A percentile compares a stretch with the other conserved stretches of the same genome.
Conservation (phyloP, 2,888 invertebrate species). For the Apotomis turbidana region DNA sequence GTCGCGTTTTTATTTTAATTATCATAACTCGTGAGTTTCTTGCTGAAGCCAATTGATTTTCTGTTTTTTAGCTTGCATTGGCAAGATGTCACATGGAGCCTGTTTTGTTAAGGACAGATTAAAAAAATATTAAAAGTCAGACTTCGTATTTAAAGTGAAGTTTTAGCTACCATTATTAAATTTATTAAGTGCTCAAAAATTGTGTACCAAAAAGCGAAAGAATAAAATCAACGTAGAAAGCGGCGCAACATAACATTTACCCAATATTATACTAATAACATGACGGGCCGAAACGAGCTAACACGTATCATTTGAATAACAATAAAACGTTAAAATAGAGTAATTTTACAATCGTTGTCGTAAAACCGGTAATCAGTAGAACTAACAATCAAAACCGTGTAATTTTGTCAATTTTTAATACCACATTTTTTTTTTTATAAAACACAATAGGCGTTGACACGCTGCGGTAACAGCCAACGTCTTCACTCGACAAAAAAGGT, state of each 20-base stretch:
- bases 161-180: slow-evolving; percentile 1
- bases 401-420: slow-evolving; percentile 79
- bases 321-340: slow-evolving; percentile 75
- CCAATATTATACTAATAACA: slow-evolving; percentile 74
- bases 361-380: slow-evolving; percentile 79
- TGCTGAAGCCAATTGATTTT: slow-evolving; percentile 30
- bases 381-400: slow-evolving; percentile 75
- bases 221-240: slow-evolving; percentile 44
- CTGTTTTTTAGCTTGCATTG: slow-evolving; percentile 31
- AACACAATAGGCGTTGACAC: slow-evolving; percentile 79
- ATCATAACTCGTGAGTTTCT: slow-evolving; percentile 43
- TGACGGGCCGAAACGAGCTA: slow-evolving; percentile 67
- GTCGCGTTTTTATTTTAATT: slow-evolving; percentile 52
- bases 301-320: slow-evolving; percentile 75
- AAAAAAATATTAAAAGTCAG: slow-evolving; percentile 22
- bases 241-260: slow-evolving; percentile 57
- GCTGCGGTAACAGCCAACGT: slow-evolving; percentile 72
- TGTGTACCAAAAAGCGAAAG: slow-evolving; percentile 26
- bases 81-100: slow-evolving; percentile 50
- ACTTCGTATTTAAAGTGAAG: slow-evolving; percentile 11
- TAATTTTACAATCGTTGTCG: slow-evolving; percentile 74
- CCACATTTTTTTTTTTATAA: slow-evolving; percentile 67
- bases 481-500: slow-evolving; percentile 61
- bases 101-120: slow-evolving; percentile 52
- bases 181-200: not conserved